Percentiles rank a stretch among this genome's conserved stretches.
Conservation (phyloP, 2,113 vertebrate genomes). For the Clupea harengus region DNA sequence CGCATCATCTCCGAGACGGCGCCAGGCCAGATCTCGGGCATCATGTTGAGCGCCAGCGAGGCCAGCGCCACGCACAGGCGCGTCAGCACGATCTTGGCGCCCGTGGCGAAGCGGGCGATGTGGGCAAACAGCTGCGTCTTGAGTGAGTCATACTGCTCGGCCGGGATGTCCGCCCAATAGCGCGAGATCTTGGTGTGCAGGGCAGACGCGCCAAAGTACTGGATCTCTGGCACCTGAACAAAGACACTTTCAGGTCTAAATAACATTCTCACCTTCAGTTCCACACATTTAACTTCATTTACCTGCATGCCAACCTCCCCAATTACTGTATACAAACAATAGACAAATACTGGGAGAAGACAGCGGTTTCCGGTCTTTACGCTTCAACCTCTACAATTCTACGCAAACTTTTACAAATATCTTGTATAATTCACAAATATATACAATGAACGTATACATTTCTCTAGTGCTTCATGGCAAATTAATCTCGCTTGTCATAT, state of each 20-base stretch:
- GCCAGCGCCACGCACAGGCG: conserved; percentile 94
- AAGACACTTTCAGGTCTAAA: background rate
- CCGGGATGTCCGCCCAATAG: conserved; percentile 96
- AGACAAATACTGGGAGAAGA: background rate
- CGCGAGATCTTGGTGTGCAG: conserved; percentile 98
- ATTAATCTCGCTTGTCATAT: background rate
- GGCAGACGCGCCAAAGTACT: conserved; percentile 97
- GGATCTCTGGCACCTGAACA: conserved; percentile 90
- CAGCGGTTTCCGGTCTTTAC: background rate
- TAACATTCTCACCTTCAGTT: background rate
- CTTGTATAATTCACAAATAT: background rate
- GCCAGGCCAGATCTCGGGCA: conserved; percentile 95
- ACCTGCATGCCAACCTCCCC: background rate
- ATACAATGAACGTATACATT: background rate
- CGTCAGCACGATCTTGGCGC: conserved; percentile 97
- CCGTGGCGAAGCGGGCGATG: conserved; percentile 90
- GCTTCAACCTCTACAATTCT: background rate
- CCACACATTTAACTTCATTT: background rate
- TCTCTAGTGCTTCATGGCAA: background rate
- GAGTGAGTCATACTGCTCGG: conserved; percentile 93
- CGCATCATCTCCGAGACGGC: conserved; percentile 96
- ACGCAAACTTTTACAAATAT: background rate
- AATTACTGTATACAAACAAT: background rate
- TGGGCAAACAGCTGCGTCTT: conserved; percentile 96
- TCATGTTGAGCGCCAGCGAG: conserved; percentile 95